Evolutionary conservation across 2,888 invertebrate genomes (phyloP).

Genomic region (Epinotia nisella): DNA sequence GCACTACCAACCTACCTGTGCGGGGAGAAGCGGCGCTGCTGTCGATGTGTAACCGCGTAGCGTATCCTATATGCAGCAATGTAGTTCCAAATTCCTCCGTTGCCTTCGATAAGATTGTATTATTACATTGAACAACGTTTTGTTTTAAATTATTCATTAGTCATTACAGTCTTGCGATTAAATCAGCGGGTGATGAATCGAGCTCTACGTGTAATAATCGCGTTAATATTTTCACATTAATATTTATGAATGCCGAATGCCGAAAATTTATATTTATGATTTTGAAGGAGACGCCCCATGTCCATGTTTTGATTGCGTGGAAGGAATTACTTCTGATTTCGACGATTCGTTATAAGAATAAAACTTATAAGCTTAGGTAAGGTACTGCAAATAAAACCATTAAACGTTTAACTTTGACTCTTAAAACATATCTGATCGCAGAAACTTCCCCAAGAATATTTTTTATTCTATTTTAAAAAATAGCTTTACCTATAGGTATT

Average conservation of each 20-base stretch:
- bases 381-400: not conserved
- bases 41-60: not conserved
- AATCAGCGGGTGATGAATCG: constrained; percentile 60
- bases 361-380: too few relatives aligned
- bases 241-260: constrained; percentile 56
- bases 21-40: constrained; percentile 4
- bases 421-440: too few relatives aligned
- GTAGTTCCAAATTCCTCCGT: constrained; percentile 12
- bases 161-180: constrained; percentile 53
- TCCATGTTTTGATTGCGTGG: not conserved
- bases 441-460: too few relatives aligned
- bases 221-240: constrained; percentile 38
- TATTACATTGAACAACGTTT: constrained; percentile 25
- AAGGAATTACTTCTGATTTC: not conserved
- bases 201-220: constrained; percentile 42
- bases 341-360: not conserved
- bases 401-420: too few relatives aligned
- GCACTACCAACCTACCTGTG: constrained; percentile 4
- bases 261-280: too few relatives aligned
- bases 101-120: constrained; percentile 11
- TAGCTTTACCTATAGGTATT: not conserved
- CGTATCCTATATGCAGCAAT: not conserved
- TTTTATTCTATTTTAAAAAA: not conserved
- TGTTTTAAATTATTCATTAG: constrained; percentile 51
- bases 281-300: constrained; percentile 5